Base-by-base conservation (phyloP, 2,797 vertebrate species). In the Xiphophorus birchmanni region DNA sequence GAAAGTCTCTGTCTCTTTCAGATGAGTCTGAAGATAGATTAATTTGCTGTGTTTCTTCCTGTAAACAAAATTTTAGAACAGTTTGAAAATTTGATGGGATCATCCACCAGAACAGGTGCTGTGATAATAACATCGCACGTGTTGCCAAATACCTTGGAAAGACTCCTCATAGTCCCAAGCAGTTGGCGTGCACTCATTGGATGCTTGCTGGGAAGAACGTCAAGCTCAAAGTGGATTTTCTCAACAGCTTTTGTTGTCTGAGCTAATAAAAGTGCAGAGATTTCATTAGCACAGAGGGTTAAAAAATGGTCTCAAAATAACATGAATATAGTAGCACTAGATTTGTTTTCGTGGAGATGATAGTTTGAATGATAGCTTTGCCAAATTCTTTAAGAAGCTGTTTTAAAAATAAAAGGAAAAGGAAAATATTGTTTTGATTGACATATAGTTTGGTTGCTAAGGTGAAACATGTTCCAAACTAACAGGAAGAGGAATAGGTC, bases 201-300 rank as follows among this genome's bases (percentile, higher is more conserved):
- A 44, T 87, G 79, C 75, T 58, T 82, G 79, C 75, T 86, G 0
- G 83, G 74, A 21, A 79, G 84, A 2, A 69, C 81, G n/a, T 91
- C 88, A 5, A 96, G 65, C 88, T 95, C 93, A 88, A 96, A 86
- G 87, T 90, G 91, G 89, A 96, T 95, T 84, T 92, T 96, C 50
- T 96, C 95, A 84, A 95, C 88, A 35, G 92, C 48, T 69, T 86
- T 92, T 74, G 29, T 83, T 81, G 88, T 42, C 50, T 86, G 84
- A 75, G 29, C 96, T 96, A 84, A 90, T 42, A 63, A 65, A 82
- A 82, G 37, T 5, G 54, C 73, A 90, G 21, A 37, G 5, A 21
- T 56, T 45, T 35, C 0, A n/a, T 79, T 80, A 82, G 65, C 47
- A 75, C 71, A 42, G 74, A 21, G 35, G 32, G 9, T 47, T 72